Conservation (phyloP, 1,140 invertebrate genomes). For the Diorhabda carinulata region DNA sequence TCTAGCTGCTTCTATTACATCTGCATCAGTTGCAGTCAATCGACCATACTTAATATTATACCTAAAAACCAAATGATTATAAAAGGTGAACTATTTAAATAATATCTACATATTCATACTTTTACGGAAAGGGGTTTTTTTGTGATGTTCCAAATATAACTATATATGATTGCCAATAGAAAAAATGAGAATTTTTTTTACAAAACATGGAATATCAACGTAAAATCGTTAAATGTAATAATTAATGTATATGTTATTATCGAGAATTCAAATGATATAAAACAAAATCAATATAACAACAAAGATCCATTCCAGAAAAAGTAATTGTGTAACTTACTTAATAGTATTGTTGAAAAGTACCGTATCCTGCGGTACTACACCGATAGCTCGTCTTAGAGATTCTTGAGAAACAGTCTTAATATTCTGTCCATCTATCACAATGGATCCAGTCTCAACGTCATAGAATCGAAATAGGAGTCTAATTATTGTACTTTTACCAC, state of each 20-base stretch:
- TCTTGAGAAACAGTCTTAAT: conserved; percentile 76
- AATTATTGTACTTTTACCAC: conserved; percentile 93
- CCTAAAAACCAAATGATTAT: conserved; percentile 45
- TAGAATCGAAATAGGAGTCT: conserved; percentile 93
- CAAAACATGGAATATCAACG: no score
- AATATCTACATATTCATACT: no score
- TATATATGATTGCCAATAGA: no score
- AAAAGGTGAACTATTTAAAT: no score
- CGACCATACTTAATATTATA: conserved; percentile 96
- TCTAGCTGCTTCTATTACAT: conserved; percentile 83
- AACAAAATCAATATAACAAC: no score
- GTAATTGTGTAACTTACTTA: conserved; percentile 50
- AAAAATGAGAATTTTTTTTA: no score
- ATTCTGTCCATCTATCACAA: conserved; percentile 84
- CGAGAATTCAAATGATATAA: no score
- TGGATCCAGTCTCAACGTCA: conserved; percentile 80
- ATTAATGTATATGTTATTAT: no score
- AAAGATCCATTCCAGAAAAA: no score
- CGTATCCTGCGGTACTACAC: conserved; percentile 96
- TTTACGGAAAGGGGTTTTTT: no score
- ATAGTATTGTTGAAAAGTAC: conserved; percentile 96
- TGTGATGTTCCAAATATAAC: no score
- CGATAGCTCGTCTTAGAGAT: conserved; percentile 72
- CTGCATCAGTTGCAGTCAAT: conserved; percentile 70
- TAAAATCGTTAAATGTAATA: no score